phyloP scores from a whole-genome alignment of 2,888 invertebrate genomes.

The Matsumyia berberina region DNA sequence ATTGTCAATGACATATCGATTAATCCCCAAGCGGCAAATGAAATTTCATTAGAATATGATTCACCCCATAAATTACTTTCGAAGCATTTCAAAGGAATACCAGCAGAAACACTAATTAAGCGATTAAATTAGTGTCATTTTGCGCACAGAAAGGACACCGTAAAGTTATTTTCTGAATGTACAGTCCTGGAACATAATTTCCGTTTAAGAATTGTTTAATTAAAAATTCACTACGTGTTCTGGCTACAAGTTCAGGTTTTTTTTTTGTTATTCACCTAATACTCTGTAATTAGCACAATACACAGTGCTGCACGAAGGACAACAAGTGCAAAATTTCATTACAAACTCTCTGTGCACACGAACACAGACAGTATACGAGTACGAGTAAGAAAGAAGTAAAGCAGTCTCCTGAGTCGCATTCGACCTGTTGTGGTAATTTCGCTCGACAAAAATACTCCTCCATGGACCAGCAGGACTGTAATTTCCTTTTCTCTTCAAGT shows the following conservation, averaged over 20 bases:
- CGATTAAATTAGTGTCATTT: conserved; percentile 70
- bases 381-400: conserved; percentile 37
- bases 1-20: too few species aligned
- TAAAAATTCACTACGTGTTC: conserved; percentile 73
- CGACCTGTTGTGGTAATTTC: conserved; percentile 44
- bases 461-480: conserved; percentile 43
- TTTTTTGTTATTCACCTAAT: conserved; percentile 38
- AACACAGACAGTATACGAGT: conserved; percentile 15
- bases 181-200: conserved; percentile 69
- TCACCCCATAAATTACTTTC: conserved; percentile 11
- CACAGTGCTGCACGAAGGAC: conserved; percentile 56
- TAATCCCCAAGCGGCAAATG: background rate
- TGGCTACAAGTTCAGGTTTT: conserved; percentile 34
- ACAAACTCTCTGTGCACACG: conserved; percentile 20
- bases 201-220: conserved; percentile 75
- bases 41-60: conserved; percentile 20
- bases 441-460: conserved; percentile 39
- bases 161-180: conserved; percentile 29
- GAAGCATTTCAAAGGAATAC: conserved; percentile 23
- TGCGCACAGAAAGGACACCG: conserved; percentile 33
- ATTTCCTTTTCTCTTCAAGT: conserved; percentile 43
- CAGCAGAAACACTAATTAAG: conserved; percentile 55
- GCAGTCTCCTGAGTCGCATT: conserved; percentile 40
- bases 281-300: conserved; percentile 73
- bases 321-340: conserved; percentile 74